Base-by-base conservation (phyloP, 2,797 vertebrate species). In the Distichodus sexfasciatus region DNA sequence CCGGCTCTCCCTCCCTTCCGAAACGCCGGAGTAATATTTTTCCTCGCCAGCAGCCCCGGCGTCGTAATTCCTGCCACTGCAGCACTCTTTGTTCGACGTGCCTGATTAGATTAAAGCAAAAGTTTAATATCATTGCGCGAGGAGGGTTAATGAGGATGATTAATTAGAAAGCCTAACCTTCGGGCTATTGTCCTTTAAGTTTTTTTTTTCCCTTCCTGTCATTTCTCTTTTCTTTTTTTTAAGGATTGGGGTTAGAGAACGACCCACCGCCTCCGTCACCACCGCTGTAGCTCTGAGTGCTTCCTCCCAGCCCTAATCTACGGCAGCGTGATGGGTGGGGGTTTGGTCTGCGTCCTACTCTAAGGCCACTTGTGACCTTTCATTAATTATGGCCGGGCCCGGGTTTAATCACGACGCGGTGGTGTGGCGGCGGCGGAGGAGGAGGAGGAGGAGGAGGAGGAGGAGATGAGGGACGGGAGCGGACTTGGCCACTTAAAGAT, bases 311-410 rank as follows among this genome's bases (percentile, higher is more conserved):
- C 82, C 67, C 80, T 87, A 83, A 89, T 90, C 87, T 88, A 80
- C 77, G 84, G 79, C 81, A 82, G 79, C 85, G 80, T 81, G 88
- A n/a, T 87, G 84, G 81, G 84, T 80, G 81, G 84, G 78, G n/a
- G n/a, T n/a, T 87, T 79, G 43, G 79, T 82, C 83, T 80, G 80
- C 89, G 85, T 85, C 83, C 59, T 88, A 84, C 86, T 90, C 87
- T 87, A 81, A 87, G 90, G 90, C 90, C 88, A 90, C 88, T 88
- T 73, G 50, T 92, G 91, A 92, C 91, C 91, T 92, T 92, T 92
- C 85, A 87, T 91, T 90, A 92, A 91, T 92, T 91, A 90, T 86
- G 79, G 77, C 84, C 60, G 76, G n/a, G 82, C 83, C 83, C 50
- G 66, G 84, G 87, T 91, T 91, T 91, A 91, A 91, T 92, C 87